These are phyloP conservation scores for Antedon mediterranea DNA, from an alignment of 53 echinoderm and acorn worm genomes.

Conservation along the genomic window DNA sequence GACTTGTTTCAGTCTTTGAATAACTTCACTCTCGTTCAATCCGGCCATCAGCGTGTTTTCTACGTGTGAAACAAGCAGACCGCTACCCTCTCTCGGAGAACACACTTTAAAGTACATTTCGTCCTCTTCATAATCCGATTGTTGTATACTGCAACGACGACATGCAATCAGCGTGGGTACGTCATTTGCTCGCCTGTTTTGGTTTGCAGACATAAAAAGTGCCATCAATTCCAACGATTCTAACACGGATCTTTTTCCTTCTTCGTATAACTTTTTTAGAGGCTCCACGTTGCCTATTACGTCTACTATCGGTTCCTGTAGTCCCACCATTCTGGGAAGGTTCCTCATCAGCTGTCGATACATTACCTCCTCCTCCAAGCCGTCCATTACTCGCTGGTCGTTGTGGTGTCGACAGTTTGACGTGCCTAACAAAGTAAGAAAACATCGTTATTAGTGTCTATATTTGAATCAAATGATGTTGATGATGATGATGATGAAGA, in stretches of 20 bases:
- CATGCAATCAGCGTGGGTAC: background rate
- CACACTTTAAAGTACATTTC: background rate
- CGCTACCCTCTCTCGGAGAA: background rate
- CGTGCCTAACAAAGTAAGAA: background rate
- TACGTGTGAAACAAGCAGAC: background rate
- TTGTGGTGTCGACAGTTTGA: no score
- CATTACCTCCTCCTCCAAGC: background rate
- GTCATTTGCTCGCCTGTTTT: background rate
- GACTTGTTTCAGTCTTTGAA: no score
- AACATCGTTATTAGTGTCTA: background rate
- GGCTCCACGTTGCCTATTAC: background rate
- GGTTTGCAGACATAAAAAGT: background rate
- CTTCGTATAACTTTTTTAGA: background rate
- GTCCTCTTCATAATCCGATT: no score
- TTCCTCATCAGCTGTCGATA: background rate
- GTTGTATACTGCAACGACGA: background rate
- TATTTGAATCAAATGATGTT: background rate
- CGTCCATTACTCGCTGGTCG: background rate
- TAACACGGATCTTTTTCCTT: background rate
- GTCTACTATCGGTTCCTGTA: background rate
- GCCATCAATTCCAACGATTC: background rate
- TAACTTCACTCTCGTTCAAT: background rate
- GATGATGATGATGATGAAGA: no score
- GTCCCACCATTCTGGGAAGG: background rate
- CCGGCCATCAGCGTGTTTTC: background rate